A percentile compares a stretch with the other conserved stretches of the same genome.
Conservation (phyloP, 2,797 vertebrate species). For the Enteromius unitaeniatus region DNA sequence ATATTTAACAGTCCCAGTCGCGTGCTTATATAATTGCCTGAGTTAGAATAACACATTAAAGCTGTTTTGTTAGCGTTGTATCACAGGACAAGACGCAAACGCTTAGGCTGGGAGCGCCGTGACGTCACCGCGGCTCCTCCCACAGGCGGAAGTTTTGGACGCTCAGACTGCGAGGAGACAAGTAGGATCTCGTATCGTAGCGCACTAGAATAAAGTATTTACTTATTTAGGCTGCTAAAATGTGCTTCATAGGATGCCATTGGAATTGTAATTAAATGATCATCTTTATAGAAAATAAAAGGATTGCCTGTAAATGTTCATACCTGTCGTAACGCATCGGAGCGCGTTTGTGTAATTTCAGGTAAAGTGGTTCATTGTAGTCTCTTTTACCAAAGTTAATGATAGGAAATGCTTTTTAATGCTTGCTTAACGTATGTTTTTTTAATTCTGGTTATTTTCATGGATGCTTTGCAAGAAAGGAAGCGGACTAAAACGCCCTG, state of each 20-base stretch:
- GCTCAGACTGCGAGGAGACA: slow-evolving; percentile 31
- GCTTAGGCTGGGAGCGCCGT: slow-evolving; percentile 1
- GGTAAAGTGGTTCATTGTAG: slow-evolving; percentile 73
- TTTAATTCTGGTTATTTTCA: not conserved
- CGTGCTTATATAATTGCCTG: not conserved
- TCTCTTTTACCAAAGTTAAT: slow-evolving; percentile 53
- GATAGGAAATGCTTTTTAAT: not conserved
- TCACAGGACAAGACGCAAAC: not conserved
- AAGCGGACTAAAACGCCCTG: not conserved
- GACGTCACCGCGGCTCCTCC: slow-evolving; percentile 75
- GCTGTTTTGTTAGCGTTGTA: not conserved
- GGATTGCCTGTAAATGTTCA: slow-evolving; percentile 56
- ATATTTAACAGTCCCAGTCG: not conserved
- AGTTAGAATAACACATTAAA: not conserved
- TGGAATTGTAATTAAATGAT: not conserved
- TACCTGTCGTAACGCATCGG: slow-evolving; percentile 65
- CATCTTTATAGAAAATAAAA: slow-evolving; percentile 52
- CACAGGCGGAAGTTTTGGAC: slow-evolving; percentile 69
- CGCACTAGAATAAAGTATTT: slow-evolving; percentile 17
- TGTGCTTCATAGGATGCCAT: not conserved
- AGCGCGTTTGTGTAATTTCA: slow-evolving; percentile 70
- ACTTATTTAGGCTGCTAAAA: not conserved
- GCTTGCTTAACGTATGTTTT: slow-evolving; percentile 8
- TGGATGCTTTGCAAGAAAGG: not conserved
- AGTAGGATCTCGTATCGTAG: not conserved